A percentile compares a stretch with the other conserved stretches of the same genome.
phyloP scores from a whole-genome alignment of 2,888 invertebrate genomes.

The Pyrocoelia pectoralis region DNA sequence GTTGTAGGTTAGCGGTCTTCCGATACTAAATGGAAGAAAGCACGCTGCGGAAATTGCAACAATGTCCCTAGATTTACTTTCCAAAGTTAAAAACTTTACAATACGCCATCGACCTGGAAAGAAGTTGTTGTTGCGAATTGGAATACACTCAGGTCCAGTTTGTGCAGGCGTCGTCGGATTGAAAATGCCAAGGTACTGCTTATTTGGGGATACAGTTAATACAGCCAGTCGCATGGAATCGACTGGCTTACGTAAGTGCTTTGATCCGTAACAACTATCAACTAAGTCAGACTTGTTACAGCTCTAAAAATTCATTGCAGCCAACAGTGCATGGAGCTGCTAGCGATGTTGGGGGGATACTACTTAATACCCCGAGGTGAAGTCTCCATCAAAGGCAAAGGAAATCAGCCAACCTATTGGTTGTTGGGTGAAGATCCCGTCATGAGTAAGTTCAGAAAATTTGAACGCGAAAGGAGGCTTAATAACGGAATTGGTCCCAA shows the following conservation, averaged over 20 bases:
- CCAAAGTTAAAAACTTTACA: slow-evolving; percentile 84
- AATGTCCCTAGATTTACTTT: slow-evolving; percentile 88
- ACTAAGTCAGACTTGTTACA: slow-evolving; percentile 48
- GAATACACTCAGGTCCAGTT: slow-evolving; percentile 91
- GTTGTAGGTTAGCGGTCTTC: slow-evolving; percentile 81
- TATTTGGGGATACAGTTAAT: slow-evolving; percentile 94
- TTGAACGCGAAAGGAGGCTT: slow-evolving; percentile 57
- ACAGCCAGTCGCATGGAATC: slow-evolving; percentile 90
- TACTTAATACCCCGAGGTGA: slow-evolving; percentile 78
- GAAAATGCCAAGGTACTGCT: slow-evolving; percentile 92
- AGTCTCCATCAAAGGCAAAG: slow-evolving; percentile 84
- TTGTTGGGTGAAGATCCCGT: slow-evolving; percentile 76
- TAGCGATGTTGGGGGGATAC: slow-evolving; percentile 80
- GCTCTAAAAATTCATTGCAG: slow-evolving; percentile 87
- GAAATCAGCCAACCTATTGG: slow-evolving; percentile 85
- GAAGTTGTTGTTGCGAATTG: slow-evolving; percentile 85
- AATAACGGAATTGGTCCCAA: slow-evolving; percentile 58
- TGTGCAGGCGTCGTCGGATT: slow-evolving; percentile 92
- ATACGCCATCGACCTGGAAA: slow-evolving; percentile 89
- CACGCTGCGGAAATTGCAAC: slow-evolving; percentile 95
- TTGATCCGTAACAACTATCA: slow-evolving; percentile 4
- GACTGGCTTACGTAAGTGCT: slow-evolving; percentile 76
- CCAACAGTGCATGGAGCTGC: slow-evolving; percentile 71
- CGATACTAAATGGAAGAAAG: slow-evolving; percentile 84
- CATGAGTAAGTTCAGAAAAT: slow-evolving; percentile 65